These are phyloP conservation scores for Danionella dracula DNA, from an alignment of 2,797 vertebrate genomes.

Conservation along the genomic window DNA sequence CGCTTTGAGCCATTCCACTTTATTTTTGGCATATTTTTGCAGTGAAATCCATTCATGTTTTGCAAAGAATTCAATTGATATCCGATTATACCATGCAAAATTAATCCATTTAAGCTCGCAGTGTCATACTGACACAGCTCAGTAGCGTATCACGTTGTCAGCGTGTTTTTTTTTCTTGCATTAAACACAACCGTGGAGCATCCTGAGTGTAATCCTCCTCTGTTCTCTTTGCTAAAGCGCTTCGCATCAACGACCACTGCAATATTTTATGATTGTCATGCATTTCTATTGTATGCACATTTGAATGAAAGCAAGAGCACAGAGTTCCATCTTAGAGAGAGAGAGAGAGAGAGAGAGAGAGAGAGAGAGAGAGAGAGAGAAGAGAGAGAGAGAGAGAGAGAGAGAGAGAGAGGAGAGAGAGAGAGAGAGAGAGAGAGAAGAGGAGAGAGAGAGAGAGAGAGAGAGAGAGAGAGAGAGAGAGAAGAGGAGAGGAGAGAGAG, in stretches of 20 bases:
- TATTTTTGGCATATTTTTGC: background rate
- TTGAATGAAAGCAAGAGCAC: too few relatives aligned
- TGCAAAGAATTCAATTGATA: background rate
- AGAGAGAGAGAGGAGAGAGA: background rate
- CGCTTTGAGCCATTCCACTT: background rate
- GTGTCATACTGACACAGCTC: background rate
- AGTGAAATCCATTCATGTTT: background rate
- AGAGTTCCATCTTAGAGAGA: too few relatives aligned
- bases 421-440: background rate
- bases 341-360: background rate
- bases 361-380: background rate
- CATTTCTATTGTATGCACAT: background rate
- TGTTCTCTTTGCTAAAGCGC: background rate
- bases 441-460: background rate
- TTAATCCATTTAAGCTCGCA: conserved; percentile 3
- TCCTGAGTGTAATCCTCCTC: background rate
- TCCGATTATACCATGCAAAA: conserved; percentile 1
- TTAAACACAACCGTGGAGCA: background rate
- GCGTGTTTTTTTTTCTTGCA: background rate
- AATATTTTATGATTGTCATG: background rate
- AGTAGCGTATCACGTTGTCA: background rate
- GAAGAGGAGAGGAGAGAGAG: too few relatives aligned
- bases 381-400: background rate
- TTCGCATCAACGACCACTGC: background rate
- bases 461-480: background rate